These are phyloP conservation scores for Uloborus diversus DNA, from an alignment of 1,140 invertebrate species.

Conservation along the genomic window DNA sequence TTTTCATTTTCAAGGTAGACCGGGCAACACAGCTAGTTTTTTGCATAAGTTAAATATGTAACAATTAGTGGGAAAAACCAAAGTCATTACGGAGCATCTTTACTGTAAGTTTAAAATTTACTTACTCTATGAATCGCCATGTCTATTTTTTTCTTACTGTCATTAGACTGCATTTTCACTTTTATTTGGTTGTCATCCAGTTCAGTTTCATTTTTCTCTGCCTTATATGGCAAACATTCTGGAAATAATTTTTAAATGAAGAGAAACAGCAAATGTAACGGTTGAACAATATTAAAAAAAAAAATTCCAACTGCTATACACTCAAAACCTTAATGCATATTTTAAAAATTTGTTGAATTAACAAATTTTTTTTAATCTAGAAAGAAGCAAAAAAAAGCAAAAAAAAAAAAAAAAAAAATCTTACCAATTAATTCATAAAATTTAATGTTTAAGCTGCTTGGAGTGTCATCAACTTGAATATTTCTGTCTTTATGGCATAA, in stretches of 20 bases:
- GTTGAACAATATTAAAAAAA: not conserved
- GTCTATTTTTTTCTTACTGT: constrained; percentile 7
- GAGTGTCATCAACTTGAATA: constrained; percentile 1
- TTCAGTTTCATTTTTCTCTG: not conserved
- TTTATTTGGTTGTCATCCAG: not conserved
- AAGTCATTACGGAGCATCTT: no score
- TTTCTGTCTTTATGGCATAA: not conserved
- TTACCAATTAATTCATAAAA: constrained; percentile 14
- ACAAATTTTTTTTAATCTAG: not conserved
- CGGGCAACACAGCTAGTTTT: no score
- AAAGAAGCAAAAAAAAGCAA: no score
- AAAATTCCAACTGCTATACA: not conserved
- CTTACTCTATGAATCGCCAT: constrained; percentile 1
- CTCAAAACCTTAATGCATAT: not conserved
- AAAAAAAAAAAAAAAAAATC: no score
- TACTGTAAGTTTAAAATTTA: not conserved
- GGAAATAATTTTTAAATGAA: not conserved
- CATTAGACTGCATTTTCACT: constrained; percentile 16
- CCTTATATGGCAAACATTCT: not conserved
- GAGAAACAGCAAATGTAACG: no score
- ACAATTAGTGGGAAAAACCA: no score
- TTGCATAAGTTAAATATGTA: no score
- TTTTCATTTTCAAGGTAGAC: no score
- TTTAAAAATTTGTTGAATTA: not conserved
- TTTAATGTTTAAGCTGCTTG: constrained; percentile 1